phyloP scores from a whole-genome alignment of 2,113 vertebrate genomes.

The Circaetus gallicus region DNA sequence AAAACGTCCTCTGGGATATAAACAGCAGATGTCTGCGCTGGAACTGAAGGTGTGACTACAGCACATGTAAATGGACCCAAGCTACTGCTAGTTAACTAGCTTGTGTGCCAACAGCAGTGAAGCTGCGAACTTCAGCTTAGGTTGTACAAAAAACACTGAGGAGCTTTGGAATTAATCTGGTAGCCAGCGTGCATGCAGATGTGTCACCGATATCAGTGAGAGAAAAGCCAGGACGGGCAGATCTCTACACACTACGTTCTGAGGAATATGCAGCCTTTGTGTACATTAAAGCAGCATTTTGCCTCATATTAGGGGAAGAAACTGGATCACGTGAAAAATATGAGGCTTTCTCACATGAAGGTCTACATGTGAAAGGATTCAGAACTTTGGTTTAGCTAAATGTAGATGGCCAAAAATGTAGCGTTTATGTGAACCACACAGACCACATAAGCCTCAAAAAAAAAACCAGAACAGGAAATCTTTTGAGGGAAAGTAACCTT shows the following conservation, averaged over 20 bases:
- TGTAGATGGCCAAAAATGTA: background rate
- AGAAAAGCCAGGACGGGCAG: fast-evolving
- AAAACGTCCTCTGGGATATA: background rate
- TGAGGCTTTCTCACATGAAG: background rate
- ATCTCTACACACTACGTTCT: background rate
- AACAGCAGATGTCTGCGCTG: background rate
- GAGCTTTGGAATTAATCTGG: background rate
- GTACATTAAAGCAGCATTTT: background rate
- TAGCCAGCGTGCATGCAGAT: fast-evolving
- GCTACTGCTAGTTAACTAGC: background rate
- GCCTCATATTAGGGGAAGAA: background rate
- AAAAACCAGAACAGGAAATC: background rate
- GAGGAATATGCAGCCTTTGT: background rate
- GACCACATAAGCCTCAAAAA: background rate
- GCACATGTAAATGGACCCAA: background rate
- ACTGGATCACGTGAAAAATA: background rate
- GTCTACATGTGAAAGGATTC: background rate
- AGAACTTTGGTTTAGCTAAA: background rate
- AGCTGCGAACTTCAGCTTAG: background rate
- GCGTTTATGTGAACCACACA: background rate
- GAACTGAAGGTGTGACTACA: background rate
- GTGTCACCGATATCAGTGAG: fast-evolving
- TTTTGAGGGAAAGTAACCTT: background rate
- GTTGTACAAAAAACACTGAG: background rate
- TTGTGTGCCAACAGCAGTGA: background rate